phyloP scores from a whole-genome alignment of 2,113 vertebrate genomes.

The Pollachius pollachius region DNA sequence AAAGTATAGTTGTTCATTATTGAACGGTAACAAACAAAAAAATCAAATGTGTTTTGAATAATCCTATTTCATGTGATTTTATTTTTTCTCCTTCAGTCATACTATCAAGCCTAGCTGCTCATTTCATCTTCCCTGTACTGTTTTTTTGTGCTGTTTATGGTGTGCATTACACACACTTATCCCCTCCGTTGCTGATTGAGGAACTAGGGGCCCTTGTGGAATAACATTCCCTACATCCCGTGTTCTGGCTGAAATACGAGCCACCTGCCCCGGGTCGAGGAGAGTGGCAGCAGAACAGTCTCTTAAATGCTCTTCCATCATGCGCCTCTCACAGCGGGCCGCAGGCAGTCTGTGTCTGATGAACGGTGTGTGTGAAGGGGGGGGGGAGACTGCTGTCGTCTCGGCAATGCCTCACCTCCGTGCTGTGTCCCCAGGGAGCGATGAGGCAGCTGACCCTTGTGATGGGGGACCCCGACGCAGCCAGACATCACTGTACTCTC shows the following conservation, averaged over 20 bases:
- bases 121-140: too few relatives aligned
- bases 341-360: not conserved
- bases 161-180: too few relatives aligned
- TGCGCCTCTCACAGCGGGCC: not conserved
- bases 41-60: too few relatives aligned
- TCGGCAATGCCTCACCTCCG: conserved; percentile 2
- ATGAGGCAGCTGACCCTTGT: conserved; percentile 76
- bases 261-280: not conserved
- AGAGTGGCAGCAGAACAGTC: conserved; percentile 23
- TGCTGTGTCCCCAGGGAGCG: conserved; percentile 66
- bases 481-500: conserved; percentile 62
- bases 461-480: conserved; percentile 75
- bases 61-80: too few relatives aligned
- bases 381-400: not conserved
- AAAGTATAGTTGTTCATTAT: too few relatives aligned
- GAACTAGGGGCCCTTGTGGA: too few relatives aligned
- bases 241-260: not conserved
- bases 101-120: too few relatives aligned
- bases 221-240: not conserved
- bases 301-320: not conserved
- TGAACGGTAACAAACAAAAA: too few relatives aligned
- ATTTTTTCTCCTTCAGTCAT: too few relatives aligned
- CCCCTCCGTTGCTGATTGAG: too few relatives aligned
- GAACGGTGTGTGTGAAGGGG: not conserved
- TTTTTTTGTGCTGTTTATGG: too few relatives aligned